A percentile compares a stretch with the other conserved stretches of the same genome.
Conservation (phyloP, 2,797 vertebrate genomes). For the Hemitrygon akajei region DNA sequence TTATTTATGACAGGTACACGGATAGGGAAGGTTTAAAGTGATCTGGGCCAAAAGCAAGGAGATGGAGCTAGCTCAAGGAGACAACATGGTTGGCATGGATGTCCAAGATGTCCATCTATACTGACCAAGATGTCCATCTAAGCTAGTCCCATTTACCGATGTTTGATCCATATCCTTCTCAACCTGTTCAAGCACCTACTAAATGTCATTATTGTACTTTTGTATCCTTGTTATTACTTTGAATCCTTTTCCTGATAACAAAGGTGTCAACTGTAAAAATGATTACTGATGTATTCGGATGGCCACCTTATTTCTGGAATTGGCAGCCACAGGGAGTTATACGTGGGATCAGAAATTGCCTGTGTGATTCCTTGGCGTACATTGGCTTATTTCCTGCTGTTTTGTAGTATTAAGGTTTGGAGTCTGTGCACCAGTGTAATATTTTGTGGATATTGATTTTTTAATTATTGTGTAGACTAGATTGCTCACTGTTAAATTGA, state of each 20-base stretch:
- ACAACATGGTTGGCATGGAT: no score
- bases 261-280: neutral
- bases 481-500: constrained; percentile 24
- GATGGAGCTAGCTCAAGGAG: no score
- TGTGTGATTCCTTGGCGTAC: neutral
- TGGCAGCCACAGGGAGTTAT: neutral
- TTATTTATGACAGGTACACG: no score
- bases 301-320: neutral
- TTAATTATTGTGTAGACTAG: constrained; percentile 33
- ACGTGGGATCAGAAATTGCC: neutral
- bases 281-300: neutral
- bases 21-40: no score
- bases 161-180: no score
- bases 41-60: no score
- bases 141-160: no score
- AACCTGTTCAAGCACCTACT: no score
- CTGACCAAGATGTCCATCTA: no score
- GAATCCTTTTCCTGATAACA: neutral
- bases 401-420: constrained; percentile 14
- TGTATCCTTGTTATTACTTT: no score
- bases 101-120: no score
- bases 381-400: neutral
- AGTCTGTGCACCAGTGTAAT: constrained; percentile 21
- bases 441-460: constrained; percentile 32
- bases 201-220: no score